Evolutionary conservation across 2,888 invertebrate genomes (phyloP).

Genomic region (Patella ulyssiponensis): DNA sequence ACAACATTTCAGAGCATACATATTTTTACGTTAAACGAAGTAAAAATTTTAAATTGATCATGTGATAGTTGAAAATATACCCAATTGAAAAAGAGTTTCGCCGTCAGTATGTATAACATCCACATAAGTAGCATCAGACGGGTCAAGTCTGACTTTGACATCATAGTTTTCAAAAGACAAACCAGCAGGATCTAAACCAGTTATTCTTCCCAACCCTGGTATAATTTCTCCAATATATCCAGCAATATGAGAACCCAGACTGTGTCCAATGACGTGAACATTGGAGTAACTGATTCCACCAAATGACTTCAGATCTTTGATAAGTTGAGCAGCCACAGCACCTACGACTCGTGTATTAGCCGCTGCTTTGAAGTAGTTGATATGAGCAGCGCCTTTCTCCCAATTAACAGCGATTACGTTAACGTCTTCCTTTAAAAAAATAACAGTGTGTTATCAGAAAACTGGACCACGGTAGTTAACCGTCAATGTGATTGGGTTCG

Average conservation of each 20-base stretch:
- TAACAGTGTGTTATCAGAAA: background rate
- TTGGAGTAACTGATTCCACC: conserved; percentile 8
- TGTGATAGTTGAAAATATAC: background rate
- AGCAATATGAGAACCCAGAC: conserved; percentile 9
- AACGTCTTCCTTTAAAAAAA: conserved; percentile 16
- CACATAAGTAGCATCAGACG: conserved; percentile 85
- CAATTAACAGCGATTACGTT: conserved; percentile 36
- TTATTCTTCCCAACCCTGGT: background rate
- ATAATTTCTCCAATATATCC: background rate
- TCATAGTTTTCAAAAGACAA: conserved; percentile 92
- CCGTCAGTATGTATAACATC: conserved; percentile 91
- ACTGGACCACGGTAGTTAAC: too few species aligned
- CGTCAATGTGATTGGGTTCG: too few species aligned
- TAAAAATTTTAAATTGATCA: too few species aligned
- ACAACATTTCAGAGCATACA: too few species aligned
- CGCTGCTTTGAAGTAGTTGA: conserved; percentile 36
- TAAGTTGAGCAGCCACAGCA: conserved; percentile 29
- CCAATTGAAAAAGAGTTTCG: conserved; percentile 19
- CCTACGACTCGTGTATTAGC: conserved; percentile 35
- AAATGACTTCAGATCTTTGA: conserved; percentile 13
- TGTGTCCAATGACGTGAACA: conserved; percentile 13
- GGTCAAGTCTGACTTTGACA: conserved; percentile 84
- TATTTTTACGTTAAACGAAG: too few species aligned
- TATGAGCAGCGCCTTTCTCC: conserved; percentile 25
- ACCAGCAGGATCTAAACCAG: conserved; percentile 84